Conservation (phyloP, 2,888 invertebrate genomes). For the Nebria salina region DNA sequence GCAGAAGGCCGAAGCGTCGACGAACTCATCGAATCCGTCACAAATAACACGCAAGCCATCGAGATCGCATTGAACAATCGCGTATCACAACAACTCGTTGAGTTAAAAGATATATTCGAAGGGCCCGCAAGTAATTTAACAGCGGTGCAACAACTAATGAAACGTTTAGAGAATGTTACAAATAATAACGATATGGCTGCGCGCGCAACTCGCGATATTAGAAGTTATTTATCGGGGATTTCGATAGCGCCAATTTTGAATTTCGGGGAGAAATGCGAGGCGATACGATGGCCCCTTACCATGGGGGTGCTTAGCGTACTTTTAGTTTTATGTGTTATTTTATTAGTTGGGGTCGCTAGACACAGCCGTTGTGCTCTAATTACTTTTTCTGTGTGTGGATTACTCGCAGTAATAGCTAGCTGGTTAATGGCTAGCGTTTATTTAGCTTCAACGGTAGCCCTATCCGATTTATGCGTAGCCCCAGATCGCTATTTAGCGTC, state of each 20-base stretch:
- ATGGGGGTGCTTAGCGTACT: conserved; percentile 88
- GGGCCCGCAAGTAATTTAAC: conserved; percentile 81
- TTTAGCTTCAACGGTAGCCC: conserved; percentile 84
- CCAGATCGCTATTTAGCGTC: conserved; percentile 61
- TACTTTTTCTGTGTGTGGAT: conserved; percentile 86
- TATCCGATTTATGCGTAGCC: conserved; percentile 82
- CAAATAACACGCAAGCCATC: conserved; percentile 83
- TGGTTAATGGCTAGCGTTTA: conserved; percentile 91
- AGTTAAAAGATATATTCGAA: conserved; percentile 80
- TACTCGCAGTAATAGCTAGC: conserved; percentile 86
- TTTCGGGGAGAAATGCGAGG: conserved; percentile 77
- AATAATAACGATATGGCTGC: conserved; percentile 81
- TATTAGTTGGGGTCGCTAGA: conserved; percentile 88
- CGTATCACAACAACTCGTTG: conserved; percentile 70
- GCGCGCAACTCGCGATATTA: conserved; percentile 79
- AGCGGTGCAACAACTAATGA: conserved; percentile 75
- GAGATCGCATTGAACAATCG: conserved; percentile 78
- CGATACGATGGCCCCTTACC: conserved; percentile 87
- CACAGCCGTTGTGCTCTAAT: conserved; percentile 91
- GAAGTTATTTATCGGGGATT: conserved; percentile 76
- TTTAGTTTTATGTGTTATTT: conserved; percentile 86
- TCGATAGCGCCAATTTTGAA: conserved; percentile 71
- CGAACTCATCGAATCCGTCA: conserved; percentile 79
- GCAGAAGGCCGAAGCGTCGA: conserved; percentile 85
- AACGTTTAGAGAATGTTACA: conserved; percentile 74